Base-by-base conservation (phyloP, 2,113 vertebrate species). In the Cephalopterus ornatus region DNA sequence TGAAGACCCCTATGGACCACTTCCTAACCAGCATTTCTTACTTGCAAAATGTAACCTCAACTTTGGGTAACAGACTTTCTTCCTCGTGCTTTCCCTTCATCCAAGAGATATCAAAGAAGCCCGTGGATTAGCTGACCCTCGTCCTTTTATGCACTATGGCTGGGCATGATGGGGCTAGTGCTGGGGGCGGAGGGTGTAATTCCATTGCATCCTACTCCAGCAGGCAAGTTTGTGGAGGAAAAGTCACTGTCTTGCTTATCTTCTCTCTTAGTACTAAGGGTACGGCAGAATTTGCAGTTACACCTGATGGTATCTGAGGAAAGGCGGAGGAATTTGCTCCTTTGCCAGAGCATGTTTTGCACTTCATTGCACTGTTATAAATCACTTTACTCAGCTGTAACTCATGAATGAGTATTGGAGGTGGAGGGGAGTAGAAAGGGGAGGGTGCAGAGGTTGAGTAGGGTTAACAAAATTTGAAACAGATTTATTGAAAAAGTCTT, bases 311-410 rank as follows among this genome's bases (percentile, higher is more conserved):
- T 75, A 96, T 96, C 92, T 82, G 68, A 93, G 95, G 85, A 86
- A 94, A 92, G 95, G 94, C 32, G 35, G 95, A 97, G 94, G 85
- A 97, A 97, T 97, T 97, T 93, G 85, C 67, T 96, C 91, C 85
- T 88, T 97, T 94, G 55, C 67, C 92, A 78, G 52, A 96, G 93
- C 95, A 91, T 95, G 94, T 94, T 97, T 96, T 95, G 93, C 87
- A 89, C 96, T 92, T 97, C 95, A 95, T 91, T 91, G 88, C 95
- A 49, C 96, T 96, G 74, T 91, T 97, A 95, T 98, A 98, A 98
- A 98, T 98, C 98, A 98, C 96, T 98, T 97, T 97, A 91, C 94
- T 97, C 97, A 97, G 97, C 96, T 97, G 97, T 96, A 98, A 97
- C 96, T 98, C 96, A 96, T 98, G 97, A 97, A 97, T 95, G 94